Evolutionary conservation across 1,140 invertebrate species (phyloP).

Genomic region (Anadara kagoshimensis): DNA sequence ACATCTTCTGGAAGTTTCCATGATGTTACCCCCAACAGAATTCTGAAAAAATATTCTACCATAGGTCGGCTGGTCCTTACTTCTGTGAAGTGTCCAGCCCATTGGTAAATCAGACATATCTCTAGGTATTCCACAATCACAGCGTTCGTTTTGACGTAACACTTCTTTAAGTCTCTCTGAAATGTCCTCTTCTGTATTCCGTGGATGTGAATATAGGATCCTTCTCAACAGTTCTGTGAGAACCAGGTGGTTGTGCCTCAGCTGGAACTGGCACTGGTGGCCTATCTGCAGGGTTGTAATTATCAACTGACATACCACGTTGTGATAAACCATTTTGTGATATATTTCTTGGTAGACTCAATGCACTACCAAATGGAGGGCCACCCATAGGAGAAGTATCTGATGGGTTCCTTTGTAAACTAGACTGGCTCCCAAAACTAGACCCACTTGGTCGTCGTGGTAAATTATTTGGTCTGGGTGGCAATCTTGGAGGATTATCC

Average conservation of each 20-base stretch:
- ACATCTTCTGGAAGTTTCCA: constrained; percentile 41
- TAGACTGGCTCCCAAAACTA: constrained; percentile 9
- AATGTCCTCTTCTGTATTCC: constrained; percentile 33
- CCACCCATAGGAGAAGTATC: background rate
- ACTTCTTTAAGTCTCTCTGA: constrained; percentile 39
- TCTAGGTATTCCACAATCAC: constrained; percentile 45
- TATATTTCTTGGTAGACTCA: background rate
- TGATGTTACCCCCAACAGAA: constrained; percentile 23
- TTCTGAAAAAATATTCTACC: constrained; percentile 40
- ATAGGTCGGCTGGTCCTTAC: constrained; percentile 35
- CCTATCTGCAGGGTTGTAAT: constrained; percentile 4
- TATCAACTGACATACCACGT: background rate
- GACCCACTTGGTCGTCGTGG: constrained; percentile 22
- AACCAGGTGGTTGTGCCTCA: background rate
- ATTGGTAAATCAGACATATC: constrained; percentile 35
- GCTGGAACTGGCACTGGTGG: constrained; percentile 28
- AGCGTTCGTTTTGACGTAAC: constrained; percentile 34
- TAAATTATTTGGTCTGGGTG: constrained; percentile 15
- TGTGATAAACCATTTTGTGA: constrained; percentile 6
- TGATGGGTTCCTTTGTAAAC: background rate
- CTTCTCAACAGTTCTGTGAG: constrained; percentile 10
- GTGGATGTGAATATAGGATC: constrained; percentile 29
- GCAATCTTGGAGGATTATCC: constrained; percentile 19
- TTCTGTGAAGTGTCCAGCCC: constrained; percentile 40
- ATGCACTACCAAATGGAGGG: background rate